Conservation (phyloP, 2,888 invertebrate species). For the Furcula furcula region DNA sequence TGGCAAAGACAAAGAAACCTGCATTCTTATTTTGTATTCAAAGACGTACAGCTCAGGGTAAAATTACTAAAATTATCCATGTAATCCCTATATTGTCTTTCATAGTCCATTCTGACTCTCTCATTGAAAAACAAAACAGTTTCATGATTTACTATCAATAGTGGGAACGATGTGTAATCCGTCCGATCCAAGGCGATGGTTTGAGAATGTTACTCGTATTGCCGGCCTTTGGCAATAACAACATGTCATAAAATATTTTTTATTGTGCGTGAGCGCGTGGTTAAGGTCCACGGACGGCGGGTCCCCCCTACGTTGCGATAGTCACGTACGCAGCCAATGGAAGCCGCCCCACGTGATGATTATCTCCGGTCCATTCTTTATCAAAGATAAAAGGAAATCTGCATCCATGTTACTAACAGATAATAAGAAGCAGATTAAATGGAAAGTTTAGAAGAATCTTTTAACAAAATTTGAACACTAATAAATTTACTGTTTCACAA, state of each 20-base stretch:
- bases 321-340: constrained; percentile 61
- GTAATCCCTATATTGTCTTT: background rate
- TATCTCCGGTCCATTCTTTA: constrained; percentile 14
- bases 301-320: constrained; percentile 36
- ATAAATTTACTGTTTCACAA: too few relatives aligned
- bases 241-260: constrained; percentile 27
- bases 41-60: too few relatives aligned
- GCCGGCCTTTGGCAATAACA: constrained; percentile 16
- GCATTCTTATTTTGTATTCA: too few relatives aligned
- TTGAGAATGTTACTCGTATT: constrained; percentile 13
- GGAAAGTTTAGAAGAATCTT: too few relatives aligned
- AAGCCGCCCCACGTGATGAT: constrained; percentile 15
- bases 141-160: background rate
- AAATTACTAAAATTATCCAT: constrained; percentile 7
- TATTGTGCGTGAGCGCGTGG: constrained; percentile 21
- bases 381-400: constrained; percentile 1
- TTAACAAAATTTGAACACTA: too few relatives aligned
- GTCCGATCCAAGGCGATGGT: background rate
- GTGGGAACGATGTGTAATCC: too few relatives aligned
- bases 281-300: constrained; percentile 46
- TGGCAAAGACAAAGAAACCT: too few relatives aligned
- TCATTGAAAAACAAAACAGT: background rate
- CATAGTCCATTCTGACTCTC: constrained; percentile 9
- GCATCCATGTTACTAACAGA: background rate
- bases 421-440: too few relatives aligned